Base-by-base conservation (phyloP, 2,797 vertebrate genomes). In the Martes flavigula region DNA sequence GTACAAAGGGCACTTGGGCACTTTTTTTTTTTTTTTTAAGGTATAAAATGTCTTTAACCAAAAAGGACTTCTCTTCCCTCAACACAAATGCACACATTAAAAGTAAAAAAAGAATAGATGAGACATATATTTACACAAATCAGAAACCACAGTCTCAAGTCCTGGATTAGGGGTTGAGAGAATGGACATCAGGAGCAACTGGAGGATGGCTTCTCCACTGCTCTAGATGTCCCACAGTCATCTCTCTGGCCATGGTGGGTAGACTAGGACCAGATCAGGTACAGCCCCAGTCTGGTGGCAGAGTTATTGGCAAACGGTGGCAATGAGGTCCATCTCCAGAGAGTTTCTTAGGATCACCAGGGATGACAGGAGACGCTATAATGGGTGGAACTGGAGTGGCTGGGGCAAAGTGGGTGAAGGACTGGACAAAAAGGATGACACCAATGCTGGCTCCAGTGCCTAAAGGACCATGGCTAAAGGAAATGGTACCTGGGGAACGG, bases 341-440 rank as follows among this genome's bases (percentile, higher is more conserved):
- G 2, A 77, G 83, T 18, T 73, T 93, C 62, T 43, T 68, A 62
- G 58, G 54, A 14, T 91, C 82, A 82, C 56, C 62, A 66, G 92
- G 72, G 91, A 58, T 40, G 68, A 51, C 70, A 58, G 96, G 60
- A 85, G 96, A 51, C 13, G n/a, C 81, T 70, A 97, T 87, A 96
- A 87, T 54, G 93, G 70, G 85, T 77, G 92, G 96, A 43, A 54
- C 38, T 7, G 94, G 95, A 32, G 94, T 82, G 68, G 90, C 0
- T 0, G 97, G 94, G 4, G 96, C 94, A 32, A 92, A 96, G 58
- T 79, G 83, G 75, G 40, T 48, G 1, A 86, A 51, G 13, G 97
- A 88, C 8, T 99, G 99, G 89, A 99, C 99, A 8, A 98, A 99
- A 38, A 99, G 98, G 78, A 98, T 96, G 3, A 99, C 98, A 23